Base-by-base conservation (phyloP, 2,113 vertebrate genomes). In the Azemiops feae region DNA sequence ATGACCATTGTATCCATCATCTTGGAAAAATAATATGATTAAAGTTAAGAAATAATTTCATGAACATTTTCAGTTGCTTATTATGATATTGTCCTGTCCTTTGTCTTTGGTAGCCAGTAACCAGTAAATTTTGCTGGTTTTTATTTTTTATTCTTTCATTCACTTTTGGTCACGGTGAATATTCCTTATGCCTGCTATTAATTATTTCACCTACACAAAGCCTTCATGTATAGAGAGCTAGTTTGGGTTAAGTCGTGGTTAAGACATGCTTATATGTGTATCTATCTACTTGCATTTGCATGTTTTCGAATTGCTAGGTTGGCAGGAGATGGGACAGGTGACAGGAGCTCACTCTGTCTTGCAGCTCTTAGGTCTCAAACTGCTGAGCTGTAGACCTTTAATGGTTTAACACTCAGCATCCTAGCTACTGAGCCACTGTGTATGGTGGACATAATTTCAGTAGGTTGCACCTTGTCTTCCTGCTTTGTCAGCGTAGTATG, bases 1-100 rank as follows among this genome's bases (percentile, higher is more conserved):
- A 86, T 92, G 90, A 85, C 43, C 87, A 57, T 30, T 58, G 18
- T 88, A 60, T 45, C 50, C 53, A 54, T 16, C 87, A 89, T 27
- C 60, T 89, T 52, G 88, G 85, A 85, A 93, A 91, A 50, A 23
- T 85, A 53, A 86, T 89, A 5, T 85, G 90, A 85, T 52, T 89
- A 27, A 89, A 85, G 87, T 85, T 85, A 86, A 85, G 87, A 43
- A 85, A 60, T 45, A 47, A 25, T 92, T 45, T 54, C 12, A 43
- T 1, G 5, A 27, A 85, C 45, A 58, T 89, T 52, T 47, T 92
- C 52, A 92, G 5, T 89, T 85, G 27, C 11, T 50, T 92, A 81
- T 81, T 81, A 39, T 39, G 69, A 39, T 39, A 50, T 47, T 50
- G 43, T 52, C 54, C 25, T 14, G 22, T 0, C 30, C 47, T 85